Percentiles rank a stretch among this genome's conserved stretches.
These are phyloP conservation scores for Sebastes taczanowskii DNA, from an alignment of 2,797 vertebrate genomes.

Conservation along the genomic window DNA sequence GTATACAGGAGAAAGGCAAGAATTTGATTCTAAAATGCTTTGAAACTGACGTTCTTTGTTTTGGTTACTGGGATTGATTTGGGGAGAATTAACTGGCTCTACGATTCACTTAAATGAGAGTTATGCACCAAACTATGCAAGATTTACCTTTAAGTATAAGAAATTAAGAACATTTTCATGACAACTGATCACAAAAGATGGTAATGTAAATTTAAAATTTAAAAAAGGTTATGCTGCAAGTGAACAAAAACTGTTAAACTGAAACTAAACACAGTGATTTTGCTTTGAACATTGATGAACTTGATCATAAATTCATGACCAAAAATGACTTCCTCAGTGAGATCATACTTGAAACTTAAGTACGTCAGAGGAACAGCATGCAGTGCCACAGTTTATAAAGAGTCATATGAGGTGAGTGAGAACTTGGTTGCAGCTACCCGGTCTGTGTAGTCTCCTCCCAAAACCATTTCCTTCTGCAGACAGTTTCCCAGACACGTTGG, in stretches of 20 bases:
- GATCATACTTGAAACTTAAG: constrained; percentile 12
- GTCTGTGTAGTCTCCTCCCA: constrained; percentile 55
- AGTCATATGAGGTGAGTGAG: constrained; percentile 60
- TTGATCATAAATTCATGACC: not conserved
- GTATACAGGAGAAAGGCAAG: too few species aligned
- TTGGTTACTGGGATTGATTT: not conserved
- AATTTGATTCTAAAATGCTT: not conserved
- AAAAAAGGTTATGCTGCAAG: not conserved
- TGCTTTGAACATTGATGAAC: not conserved
- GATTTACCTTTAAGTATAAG: not conserved
- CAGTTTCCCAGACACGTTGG: constrained; percentile 59
- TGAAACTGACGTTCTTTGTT: not conserved
- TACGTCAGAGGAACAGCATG: not conserved
- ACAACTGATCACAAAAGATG: not conserved
- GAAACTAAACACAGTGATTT: not conserved
- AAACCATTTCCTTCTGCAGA: constrained; percentile 45
- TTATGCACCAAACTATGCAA: not conserved
- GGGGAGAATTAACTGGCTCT: not conserved
- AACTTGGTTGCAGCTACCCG: constrained; percentile 50
- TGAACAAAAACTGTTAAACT: not conserved
- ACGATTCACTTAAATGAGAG: not conserved
- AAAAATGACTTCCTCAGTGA: not conserved
- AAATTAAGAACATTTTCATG: not conserved
- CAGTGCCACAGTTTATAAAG: constrained; percentile 15
- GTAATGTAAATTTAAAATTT: not conserved